Evolutionary conservation across 2,113 vertebrate genomes (phyloP), one percentile per base, ranked within the genome.

Genomic region (Gorsachius goisagi): DNA sequence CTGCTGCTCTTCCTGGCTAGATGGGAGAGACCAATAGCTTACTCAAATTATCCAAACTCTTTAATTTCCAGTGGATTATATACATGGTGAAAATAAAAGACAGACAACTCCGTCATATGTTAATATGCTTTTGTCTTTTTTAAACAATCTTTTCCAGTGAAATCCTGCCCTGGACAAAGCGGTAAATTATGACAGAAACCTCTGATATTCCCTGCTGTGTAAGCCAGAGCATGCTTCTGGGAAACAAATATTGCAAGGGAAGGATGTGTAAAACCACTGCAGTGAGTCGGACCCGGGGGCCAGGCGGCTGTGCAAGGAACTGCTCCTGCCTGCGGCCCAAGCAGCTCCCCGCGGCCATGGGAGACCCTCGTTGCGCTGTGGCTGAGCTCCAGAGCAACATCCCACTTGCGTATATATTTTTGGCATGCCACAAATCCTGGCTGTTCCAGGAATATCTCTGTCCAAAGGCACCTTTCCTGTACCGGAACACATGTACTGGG

Each of bases 221-320:
- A 37, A 88, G 15, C 26, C 49, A 44, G 32, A 41, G 7, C n/a
- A 27, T 45, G 17, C 24, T 50, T 11, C 0, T 88, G 74, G 50
- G 85, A 90, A 93, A 81, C 37, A 66, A 85, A 37, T 72, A 45
- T 72, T 76, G 7, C 82, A 95, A 52, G 50, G 24, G 69, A 71
- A 92, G n/a, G 20, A 35, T 3, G 0, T 7, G 33, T 73, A 39
- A 33, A 93, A 44, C 23, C 75, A 28, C 21, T 72, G 19, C 50
- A 60, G 24, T 2, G 30, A 35, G 39, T 66, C 32, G 0, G 1
- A 16, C 35, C 7, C 0, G 3, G 24, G 24, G 39, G 6, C 10
- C 24, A 0, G 4, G 68, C 0, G 2, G 33, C 20, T 62, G 22
- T n/a, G 50, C 32, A 13, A 74, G 63, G 88, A 41, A 3, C 30